phyloP scores from a whole-genome alignment of 2,113 vertebrate species.

The Gymnarchus niloticus region DNA sequence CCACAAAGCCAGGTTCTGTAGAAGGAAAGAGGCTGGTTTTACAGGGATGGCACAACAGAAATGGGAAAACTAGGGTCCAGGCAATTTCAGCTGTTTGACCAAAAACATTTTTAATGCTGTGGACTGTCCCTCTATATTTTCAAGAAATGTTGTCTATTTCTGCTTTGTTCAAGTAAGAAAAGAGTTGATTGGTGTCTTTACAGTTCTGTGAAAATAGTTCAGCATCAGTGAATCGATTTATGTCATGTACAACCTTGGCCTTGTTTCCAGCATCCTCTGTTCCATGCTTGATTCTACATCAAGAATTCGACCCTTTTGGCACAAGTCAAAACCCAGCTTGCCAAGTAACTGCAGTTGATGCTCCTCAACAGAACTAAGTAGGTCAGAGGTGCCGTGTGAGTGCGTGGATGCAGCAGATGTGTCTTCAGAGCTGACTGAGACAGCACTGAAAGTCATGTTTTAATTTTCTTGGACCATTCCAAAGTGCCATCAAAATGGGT shows the following conservation, averaged over 20 bases:
- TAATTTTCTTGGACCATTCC: not conserved
- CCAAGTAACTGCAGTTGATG: not conserved
- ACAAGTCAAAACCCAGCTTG: not conserved
- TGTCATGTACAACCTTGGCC: not conserved
- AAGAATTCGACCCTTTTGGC: not conserved
- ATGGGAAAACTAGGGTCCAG: not conserved
- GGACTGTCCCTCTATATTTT: not conserved
- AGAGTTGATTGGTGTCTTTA: not conserved
- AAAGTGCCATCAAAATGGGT: not conserved
- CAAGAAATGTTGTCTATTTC: not conserved
- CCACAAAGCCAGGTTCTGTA: not conserved
- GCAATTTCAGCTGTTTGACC: not conserved
- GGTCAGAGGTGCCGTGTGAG: not conserved
- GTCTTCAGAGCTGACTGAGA: not conserved
- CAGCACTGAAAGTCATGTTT: not conserved
- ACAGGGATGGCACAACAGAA: not conserved
- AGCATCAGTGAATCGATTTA: not conserved
- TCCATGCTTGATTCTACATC: not conserved
- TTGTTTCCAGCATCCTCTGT: not conserved
- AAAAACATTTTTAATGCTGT: no score
- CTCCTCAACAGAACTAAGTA: not conserved
- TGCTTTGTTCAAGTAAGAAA: not conserved
- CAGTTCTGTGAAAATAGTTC: not conserved
- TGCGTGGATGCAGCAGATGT: not conserved
- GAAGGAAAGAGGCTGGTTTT: not conserved